Evolutionary conservation across 2,113 vertebrate genomes (phyloP).

Genomic region (Gyps fulvus): DNA sequence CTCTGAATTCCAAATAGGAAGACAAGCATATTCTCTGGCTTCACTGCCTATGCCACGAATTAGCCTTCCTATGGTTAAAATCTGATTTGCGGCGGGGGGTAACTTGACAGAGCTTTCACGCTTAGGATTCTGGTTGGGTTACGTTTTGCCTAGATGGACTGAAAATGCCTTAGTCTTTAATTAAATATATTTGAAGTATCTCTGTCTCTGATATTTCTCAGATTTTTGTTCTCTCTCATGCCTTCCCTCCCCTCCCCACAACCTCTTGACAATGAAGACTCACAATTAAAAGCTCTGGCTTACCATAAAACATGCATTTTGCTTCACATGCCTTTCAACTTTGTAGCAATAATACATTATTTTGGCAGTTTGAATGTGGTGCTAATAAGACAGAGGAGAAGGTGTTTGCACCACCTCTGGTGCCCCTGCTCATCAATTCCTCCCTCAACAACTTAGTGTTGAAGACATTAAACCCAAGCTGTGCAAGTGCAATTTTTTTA

Average conservation of each 20-base stretch:
- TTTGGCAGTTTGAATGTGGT: neutral
- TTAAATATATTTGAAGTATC: neutral
- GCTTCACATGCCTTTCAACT: neutral
- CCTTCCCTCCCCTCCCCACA: too few species aligned
- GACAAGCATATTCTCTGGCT: neutral
- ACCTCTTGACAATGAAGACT: neutral
- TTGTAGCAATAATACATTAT: neutral
- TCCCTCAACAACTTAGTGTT: neutral
- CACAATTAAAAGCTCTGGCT: neutral
- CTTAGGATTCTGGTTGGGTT: neutral
- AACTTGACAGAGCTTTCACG: neutral
- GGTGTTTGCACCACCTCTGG: fast-evolving
- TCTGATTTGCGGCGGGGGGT: neutral
- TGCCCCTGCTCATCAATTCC: neutral
- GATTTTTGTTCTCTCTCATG: neutral
- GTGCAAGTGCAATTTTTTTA: neutral
- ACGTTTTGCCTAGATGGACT: neutral
- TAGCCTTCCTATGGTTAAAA: neutral
- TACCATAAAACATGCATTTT: neutral
- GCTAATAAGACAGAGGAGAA: neutral
- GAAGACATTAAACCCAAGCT: neutral
- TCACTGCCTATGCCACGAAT: neutral
- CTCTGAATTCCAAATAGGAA: neutral
- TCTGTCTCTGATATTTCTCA: neutral
- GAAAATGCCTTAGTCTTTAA: neutral